These are phyloP conservation scores for Aleiodes sp. DNA, from an alignment of 1,140 invertebrate genomes.

Conservation along the genomic window DNA sequence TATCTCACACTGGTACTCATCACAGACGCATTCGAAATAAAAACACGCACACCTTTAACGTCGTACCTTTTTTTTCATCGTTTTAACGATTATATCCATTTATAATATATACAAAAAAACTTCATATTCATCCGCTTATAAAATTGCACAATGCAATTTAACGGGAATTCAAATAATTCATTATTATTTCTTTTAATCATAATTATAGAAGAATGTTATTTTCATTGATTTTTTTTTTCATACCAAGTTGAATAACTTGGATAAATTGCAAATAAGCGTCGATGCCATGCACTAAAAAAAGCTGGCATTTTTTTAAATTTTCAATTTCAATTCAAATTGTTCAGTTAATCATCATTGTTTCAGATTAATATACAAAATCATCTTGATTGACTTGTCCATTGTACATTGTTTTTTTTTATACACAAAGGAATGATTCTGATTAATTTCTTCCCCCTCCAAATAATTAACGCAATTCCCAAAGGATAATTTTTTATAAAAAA, in stretches of 20 bases:
- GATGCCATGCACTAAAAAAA: conserved; percentile 22
- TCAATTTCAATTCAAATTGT: conserved; percentile 12
- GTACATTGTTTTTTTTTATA: not conserved
- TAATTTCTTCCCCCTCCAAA: no score
- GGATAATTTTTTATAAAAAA: not conserved
- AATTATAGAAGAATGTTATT: not conserved
- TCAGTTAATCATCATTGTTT: conserved; percentile 1
- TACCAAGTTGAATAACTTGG: not conserved
- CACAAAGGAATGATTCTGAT: conserved; percentile 9
- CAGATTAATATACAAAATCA: no score
- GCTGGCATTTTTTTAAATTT: conserved; percentile 11
- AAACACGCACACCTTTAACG: conserved; percentile 61
- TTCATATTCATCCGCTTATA: conserved; percentile 44
- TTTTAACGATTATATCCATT: conserved; percentile 57
- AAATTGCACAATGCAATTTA: conserved; percentile 11
- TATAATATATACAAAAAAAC: conserved; percentile 59
- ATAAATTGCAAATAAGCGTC: conserved; percentile 17
- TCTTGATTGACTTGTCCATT: not conserved
- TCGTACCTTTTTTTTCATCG: conserved; percentile 43
- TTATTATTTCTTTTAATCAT: not conserved
- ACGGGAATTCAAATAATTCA: not conserved
- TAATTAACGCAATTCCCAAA: conserved; percentile 11
- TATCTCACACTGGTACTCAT: conserved; percentile 53
- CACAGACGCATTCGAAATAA: conserved; percentile 63
- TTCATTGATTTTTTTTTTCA: not conserved